These are phyloP conservation scores for Chydorus sphaericus DNA, from an alignment of 2,888 invertebrate species.

Conservation along the genomic window DNA sequence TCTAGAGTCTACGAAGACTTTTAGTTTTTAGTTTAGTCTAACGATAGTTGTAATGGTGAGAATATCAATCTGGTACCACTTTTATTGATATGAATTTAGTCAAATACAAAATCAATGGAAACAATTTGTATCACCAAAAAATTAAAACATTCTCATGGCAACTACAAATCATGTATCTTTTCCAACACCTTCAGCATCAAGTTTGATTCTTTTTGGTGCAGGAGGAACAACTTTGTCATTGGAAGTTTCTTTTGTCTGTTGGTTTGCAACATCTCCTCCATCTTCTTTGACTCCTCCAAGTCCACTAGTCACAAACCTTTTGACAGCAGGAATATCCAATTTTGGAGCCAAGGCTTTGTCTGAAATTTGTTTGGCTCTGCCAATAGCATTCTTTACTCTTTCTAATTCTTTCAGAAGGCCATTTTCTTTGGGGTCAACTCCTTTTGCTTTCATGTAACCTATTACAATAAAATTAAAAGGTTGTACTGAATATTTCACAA, in stretches of 20 bases:
- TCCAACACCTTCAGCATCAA: not conserved
- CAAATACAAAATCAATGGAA: too few species aligned
- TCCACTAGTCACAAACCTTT: constrained; percentile 9
- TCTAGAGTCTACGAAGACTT: too few species aligned
- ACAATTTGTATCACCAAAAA: too few species aligned
- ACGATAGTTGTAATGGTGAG: too few species aligned
- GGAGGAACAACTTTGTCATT: too few species aligned
- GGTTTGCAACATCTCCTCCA: not conserved
- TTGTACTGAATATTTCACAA: not conserved
- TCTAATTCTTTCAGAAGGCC: constrained; percentile 3
- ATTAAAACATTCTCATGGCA: too few species aligned
- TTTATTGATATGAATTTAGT: too few species aligned
- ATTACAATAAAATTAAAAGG: not conserved
- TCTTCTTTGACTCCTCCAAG: not conserved
- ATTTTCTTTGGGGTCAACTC: constrained; percentile 8
- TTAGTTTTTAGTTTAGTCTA: too few species aligned
- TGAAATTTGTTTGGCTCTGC: not conserved
- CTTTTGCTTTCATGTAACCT: constrained; percentile 6
- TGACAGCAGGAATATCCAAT: not conserved
- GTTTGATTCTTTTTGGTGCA: not conserved
- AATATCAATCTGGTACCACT: too few species aligned
- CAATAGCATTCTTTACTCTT: not conserved
- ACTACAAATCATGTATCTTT: too few species aligned
- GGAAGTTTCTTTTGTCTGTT: too few species aligned
- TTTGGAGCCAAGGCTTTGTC: constrained; percentile 6